A percentile compares a stretch with the other conserved stretches of the same genome.
These are phyloP conservation scores for Poecilia gillii DNA, from an alignment of 2,797 vertebrate genomes.

Conservation along the genomic window DNA sequence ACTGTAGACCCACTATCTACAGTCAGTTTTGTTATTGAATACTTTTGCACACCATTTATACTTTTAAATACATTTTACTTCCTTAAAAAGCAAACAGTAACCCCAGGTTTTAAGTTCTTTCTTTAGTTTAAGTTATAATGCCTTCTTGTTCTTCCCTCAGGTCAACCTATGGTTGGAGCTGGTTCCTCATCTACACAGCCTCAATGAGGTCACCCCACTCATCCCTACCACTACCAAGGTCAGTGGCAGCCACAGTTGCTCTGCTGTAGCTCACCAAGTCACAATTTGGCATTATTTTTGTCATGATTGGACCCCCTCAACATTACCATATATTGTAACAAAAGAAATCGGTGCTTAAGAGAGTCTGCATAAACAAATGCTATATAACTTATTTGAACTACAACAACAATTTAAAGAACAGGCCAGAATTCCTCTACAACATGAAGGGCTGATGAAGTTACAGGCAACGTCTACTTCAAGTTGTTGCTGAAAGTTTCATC, in stretches of 20 bases:
- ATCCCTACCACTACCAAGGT: conserved; percentile 97
- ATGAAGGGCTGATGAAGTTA: neutral
- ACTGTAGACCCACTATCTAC: neutral
- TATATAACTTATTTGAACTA: neutral
- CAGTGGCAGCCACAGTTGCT: conserved; percentile 17
- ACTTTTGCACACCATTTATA: neutral
- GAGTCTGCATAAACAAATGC: neutral
- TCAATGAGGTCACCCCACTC: conserved; percentile 97
- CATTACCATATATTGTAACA: neutral
- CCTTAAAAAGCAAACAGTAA: neutral
- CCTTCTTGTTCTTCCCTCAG: conserved; percentile 40
- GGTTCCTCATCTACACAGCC: conserved; percentile 98
- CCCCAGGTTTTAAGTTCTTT: neutral
- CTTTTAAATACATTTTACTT: neutral
- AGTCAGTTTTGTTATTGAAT: neutral
- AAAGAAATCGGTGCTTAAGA: neutral
- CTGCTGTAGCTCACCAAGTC: conserved; percentile 5
- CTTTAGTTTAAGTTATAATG: neutral
- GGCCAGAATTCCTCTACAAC: neutral
- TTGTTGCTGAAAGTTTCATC: neutral
- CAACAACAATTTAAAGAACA: neutral
- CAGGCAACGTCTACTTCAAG: neutral
- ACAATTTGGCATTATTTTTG: neutral
- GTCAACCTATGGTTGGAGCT: conserved; percentile 97
- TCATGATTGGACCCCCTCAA: neutral